phyloP scores from a whole-genome alignment of 2,113 vertebrate species.

The Cebus imitator region DNA sequence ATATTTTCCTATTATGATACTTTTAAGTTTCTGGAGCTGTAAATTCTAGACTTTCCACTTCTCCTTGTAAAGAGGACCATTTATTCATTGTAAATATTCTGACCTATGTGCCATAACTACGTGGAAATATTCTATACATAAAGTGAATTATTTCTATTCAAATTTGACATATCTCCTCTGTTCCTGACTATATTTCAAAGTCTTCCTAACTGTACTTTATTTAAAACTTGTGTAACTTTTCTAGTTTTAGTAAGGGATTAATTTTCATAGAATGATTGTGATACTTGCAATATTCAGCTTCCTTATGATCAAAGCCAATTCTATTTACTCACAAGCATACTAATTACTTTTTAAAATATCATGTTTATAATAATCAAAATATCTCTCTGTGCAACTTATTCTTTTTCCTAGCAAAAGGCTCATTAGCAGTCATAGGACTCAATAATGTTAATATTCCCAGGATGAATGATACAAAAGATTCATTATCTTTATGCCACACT shows the following conservation, averaged over 20 bases:
- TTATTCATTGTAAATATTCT: background rate
- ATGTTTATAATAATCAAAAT: conserved; percentile 34
- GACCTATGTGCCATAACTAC: background rate
- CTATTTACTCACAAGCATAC: conserved; percentile 63
- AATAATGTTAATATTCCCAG: conserved; percentile 74
- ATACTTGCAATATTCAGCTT: conserved; percentile 32
- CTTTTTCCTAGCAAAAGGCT: conserved; percentile 55
- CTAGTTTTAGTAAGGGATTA: conserved; percentile 28
- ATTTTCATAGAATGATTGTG: conserved; percentile 43
- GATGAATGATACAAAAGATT: conserved; percentile 68
- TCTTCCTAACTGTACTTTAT: background rate
- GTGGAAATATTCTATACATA: background rate
- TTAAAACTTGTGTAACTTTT: background rate
- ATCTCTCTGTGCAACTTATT: conserved; percentile 34
- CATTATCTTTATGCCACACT: conserved; percentile 75
- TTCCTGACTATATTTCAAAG: background rate
- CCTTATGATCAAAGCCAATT: conserved; percentile 37
- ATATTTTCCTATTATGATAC: background rate
- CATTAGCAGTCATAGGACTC: conserved; percentile 65
- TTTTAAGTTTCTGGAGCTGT: background rate
- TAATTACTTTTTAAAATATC: conserved; percentile 65
- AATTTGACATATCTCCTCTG: background rate
- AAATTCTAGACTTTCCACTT: background rate
- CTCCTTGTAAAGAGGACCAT: background rate
- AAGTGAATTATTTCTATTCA: background rate